Conservation (phyloP, 2,888 invertebrate genomes). For the Tipula unca region DNA sequence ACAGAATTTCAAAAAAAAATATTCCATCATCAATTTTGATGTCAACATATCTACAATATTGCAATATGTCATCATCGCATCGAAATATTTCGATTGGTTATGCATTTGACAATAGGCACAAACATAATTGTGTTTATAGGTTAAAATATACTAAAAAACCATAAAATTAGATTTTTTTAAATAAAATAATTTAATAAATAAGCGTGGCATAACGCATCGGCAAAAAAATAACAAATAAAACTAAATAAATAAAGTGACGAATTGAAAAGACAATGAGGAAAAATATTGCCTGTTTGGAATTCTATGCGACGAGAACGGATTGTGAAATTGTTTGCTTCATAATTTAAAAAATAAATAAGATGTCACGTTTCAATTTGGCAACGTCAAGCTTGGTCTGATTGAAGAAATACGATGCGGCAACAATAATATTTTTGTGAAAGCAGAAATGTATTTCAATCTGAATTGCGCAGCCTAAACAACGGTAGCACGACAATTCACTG, state of each 20-base stretch:
- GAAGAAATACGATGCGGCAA: too few relatives aligned
- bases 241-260: background rate
- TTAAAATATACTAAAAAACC: background rate
- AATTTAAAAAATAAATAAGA: background rate
- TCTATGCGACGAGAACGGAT: background rate
- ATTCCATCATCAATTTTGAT: background rate
- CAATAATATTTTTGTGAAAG: too few relatives aligned
- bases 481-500: too few relatives aligned
- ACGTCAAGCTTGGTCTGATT: too few relatives aligned
- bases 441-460: too few relatives aligned
- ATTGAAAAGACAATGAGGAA: background rate
- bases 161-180: background rate
- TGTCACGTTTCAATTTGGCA: background rate
- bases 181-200: background rate
- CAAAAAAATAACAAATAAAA: background rate
- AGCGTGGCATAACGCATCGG: background rate
- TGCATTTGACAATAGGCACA: background rate
- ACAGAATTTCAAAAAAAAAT: background rate
- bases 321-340: background rate
- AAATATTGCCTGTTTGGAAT: background rate
- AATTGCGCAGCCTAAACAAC: too few relatives aligned
- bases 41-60: background rate
- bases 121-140: background rate
- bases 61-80: constrained; percentile 2
- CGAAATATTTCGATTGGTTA: background rate